Conservation (phyloP, 92 coral and sea anemone genomes). For the Virgularia gustaviana region DNA sequence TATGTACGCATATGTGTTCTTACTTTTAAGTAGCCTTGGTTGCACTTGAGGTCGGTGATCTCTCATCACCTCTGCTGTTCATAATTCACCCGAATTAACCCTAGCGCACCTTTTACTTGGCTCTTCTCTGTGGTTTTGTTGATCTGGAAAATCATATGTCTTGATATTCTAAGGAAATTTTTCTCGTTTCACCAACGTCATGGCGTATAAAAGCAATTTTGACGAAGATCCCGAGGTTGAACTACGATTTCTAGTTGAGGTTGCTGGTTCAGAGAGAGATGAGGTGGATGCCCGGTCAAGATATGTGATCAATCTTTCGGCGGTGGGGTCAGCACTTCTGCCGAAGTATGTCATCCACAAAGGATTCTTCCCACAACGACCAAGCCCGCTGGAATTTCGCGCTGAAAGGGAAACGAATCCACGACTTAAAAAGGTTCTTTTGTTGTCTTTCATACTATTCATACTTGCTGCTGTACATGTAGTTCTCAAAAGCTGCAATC, state of each 20-base stretch:
- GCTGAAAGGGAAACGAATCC: neutral
- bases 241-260: neutral
- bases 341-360: neutral
- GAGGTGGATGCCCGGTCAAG: conserved; percentile 12
- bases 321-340: neutral
- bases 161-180: too few species aligned
- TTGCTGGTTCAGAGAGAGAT: neutral
- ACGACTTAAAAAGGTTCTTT: conserved; percentile 9
- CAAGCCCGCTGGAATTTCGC: neutral
- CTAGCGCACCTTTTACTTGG: too few species aligned
- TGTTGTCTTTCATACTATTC: neutral
- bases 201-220: conserved; percentile 18
- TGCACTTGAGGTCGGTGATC: too few species aligned
- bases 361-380: conserved; percentile 3
- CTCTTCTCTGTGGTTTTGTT: too few species aligned
- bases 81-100: too few species aligned
- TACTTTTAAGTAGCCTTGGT: too few species aligned
- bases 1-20: too few species aligned
- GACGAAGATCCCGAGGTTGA: conserved; percentile 9
- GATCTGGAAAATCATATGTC: too few species aligned
- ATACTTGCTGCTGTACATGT: neutral
- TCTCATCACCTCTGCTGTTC: too few species aligned
- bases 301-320: conserved; percentile 17
- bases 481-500: too few species aligned
- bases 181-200: too few species aligned